phyloP scores from a whole-genome alignment of 2,888 invertebrate genomes.

The Drosophila cognata region DNA sequence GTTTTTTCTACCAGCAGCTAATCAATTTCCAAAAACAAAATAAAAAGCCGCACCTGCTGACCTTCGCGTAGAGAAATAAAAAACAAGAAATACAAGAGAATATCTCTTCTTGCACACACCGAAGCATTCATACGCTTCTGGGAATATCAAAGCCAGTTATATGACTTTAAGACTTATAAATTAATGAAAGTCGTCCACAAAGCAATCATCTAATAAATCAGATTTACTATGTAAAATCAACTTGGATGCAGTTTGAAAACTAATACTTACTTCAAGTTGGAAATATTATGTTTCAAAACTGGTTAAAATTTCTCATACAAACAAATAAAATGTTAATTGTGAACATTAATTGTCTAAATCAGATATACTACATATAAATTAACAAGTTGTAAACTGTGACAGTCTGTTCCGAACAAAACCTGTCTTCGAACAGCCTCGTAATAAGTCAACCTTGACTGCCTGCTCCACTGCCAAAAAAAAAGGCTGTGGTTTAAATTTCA shows the following conservation, averaged over 20 bases:
- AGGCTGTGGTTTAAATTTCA: not conserved
- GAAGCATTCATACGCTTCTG: conserved; percentile 21
- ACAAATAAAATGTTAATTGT: conserved; percentile 4
- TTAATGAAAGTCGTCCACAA: not conserved
- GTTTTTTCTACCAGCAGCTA: conserved; percentile 11
- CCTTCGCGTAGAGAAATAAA: conserved; percentile 52
- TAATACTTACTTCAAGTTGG: conserved; percentile 17
- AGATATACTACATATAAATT: not conserved
- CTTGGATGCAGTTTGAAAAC: not conserved
- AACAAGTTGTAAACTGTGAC: conserved; percentile 19
- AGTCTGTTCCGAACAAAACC: conserved; percentile 51
- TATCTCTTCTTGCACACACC: conserved; percentile 1
- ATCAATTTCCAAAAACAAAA: conserved; percentile 26
- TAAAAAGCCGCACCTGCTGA: conserved; percentile 48
- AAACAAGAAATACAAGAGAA: conserved; percentile 54
- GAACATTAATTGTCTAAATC: not conserved
- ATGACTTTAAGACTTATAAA: not conserved
- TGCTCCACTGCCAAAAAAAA: conserved; percentile 54
- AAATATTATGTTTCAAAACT: conserved; percentile 4
- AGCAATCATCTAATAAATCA: not conserved
- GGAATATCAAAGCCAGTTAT: not conserved
- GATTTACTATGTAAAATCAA: not conserved
- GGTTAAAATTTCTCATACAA: conserved; percentile 2
- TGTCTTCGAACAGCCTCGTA: conserved; percentile 39
- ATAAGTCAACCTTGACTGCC: conserved; percentile 49